These are phyloP conservation scores for Microcebus griseorufus DNA, from an alignment of 2,113 vertebrate genomes.

Conservation along the genomic window DNA sequence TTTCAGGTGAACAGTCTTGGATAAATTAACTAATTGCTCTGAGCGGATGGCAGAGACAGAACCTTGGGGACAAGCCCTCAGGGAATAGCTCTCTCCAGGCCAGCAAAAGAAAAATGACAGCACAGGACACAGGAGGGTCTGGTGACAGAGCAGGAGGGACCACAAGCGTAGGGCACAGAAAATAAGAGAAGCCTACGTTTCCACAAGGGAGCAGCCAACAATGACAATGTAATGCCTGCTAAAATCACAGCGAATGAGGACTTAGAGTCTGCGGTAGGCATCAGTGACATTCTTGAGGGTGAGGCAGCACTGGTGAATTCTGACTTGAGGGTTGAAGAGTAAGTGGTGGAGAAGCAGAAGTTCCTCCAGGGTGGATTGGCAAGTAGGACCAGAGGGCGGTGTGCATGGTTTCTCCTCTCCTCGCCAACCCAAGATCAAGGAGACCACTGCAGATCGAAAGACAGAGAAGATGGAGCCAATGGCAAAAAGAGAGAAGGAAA, in stretches of 20 bases:
- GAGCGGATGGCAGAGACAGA: neutral
- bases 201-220: rapidly evolving
- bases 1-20: neutral
- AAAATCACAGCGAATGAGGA: neutral
- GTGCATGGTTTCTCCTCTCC: neutral
- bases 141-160: neutral
- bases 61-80: neutral
- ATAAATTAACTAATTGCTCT: neutral
- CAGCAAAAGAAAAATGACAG: neutral
- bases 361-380: neutral
- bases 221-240: neutral
- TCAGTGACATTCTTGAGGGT: no score
- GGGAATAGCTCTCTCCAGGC: neutral
- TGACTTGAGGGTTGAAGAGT: neutral
- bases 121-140: neutral
- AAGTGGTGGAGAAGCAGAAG: no score
- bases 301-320: no score
- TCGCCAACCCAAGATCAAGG: neutral
- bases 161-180: neutral
- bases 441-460: neutral
- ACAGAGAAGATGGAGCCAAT: neutral
- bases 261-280: rapidly evolving
- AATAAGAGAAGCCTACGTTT: neutral
- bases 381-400: neutral
- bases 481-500: neutral